Percentiles rank a stretch among this genome's conserved stretches.
phyloP scores from a whole-genome alignment of 1,140 invertebrate genomes.

The Brachystomella parvula region DNA sequence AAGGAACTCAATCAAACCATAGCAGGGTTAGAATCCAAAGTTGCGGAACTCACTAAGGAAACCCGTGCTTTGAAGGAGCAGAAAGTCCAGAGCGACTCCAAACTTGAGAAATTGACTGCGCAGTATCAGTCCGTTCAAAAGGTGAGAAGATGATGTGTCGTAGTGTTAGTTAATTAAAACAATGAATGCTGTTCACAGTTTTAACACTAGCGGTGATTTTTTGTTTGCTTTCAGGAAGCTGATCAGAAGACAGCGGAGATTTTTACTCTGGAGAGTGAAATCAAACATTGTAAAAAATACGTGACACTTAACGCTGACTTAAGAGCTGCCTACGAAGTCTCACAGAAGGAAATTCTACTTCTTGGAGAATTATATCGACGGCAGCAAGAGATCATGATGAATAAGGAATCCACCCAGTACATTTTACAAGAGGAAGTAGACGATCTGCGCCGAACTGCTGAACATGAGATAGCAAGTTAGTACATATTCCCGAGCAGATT shows the following conservation, averaged over 20 bases:
- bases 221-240: slow-evolving; percentile 22
- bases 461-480: slow-evolving; percentile 30
- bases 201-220: no score
- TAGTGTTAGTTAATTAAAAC: no score
- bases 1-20: slow-evolving; percentile 21
- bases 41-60: slow-evolving; percentile 10
- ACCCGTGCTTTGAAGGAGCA: background rate
- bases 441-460: slow-evolving; percentile 23
- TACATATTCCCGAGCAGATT: slow-evolving; percentile 40
- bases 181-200: no score
- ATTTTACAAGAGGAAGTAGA: slow-evolving; percentile 27
- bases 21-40: slow-evolving; percentile 13
- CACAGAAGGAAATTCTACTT: slow-evolving; percentile 32
- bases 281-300: slow-evolving; percentile 17
- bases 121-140: slow-evolving; percentile 24
- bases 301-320: slow-evolving; percentile 22
- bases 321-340: slow-evolving; percentile 26
- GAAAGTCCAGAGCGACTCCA: slow-evolving; percentile 13
- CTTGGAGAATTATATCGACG: slow-evolving; percentile 32
- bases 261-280: slow-evolving; percentile 22
- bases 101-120: slow-evolving; percentile 14
- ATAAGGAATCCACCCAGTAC: slow-evolving; percentile 9
- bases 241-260: slow-evolving; percentile 25
- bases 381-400: slow-evolving; percentile 22
- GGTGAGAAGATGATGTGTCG: no score